These are phyloP conservation scores for Xanthostigma xanthostigma DNA, from an alignment of 2,888 invertebrate species.

Conservation along the genomic window DNA sequence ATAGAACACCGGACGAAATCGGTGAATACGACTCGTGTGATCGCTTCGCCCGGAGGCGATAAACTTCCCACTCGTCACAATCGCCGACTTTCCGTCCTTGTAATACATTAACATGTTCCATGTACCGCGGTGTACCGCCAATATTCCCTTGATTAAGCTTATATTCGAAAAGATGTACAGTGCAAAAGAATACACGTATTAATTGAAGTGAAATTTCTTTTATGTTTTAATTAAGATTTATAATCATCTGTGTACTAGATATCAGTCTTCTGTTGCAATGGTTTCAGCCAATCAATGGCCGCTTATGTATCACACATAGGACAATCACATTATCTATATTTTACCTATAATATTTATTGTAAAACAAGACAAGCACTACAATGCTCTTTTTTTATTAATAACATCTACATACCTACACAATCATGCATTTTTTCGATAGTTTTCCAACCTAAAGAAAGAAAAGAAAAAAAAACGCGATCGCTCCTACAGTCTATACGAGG, in stretches of 20 bases:
- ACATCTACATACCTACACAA: neutral
- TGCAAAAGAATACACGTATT: conserved; percentile 5
- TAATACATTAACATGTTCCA: too few relatives aligned
- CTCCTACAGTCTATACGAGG: too few relatives aligned
- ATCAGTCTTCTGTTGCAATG: conserved; percentile 29
- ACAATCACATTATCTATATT: conserved; percentile 21
- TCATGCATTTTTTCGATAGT: neutral
- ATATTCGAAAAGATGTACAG: neutral
- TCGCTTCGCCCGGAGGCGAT: too few relatives aligned
- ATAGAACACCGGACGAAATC: too few relatives aligned
- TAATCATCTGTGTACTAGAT: conserved; percentile 16
- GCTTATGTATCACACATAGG: conserved; percentile 26
- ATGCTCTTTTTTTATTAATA: neutral
- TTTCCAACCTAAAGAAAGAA: neutral
- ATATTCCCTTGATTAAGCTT: too few relatives aligned
- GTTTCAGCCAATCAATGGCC: conserved; percentile 18
- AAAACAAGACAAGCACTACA: neutral
- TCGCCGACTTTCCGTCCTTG: too few relatives aligned
- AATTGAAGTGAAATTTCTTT: neutral
- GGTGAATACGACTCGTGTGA: too few relatives aligned
- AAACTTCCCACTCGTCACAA: too few relatives aligned
- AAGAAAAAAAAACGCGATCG: too few relatives aligned
- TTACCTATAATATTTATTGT: neutral
- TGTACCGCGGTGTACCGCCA: too few relatives aligned
- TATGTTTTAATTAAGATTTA: neutral